Evolutionary conservation across 2,797 vertebrate species (phyloP).

Genomic region (Steatocranus sp.): DNA sequence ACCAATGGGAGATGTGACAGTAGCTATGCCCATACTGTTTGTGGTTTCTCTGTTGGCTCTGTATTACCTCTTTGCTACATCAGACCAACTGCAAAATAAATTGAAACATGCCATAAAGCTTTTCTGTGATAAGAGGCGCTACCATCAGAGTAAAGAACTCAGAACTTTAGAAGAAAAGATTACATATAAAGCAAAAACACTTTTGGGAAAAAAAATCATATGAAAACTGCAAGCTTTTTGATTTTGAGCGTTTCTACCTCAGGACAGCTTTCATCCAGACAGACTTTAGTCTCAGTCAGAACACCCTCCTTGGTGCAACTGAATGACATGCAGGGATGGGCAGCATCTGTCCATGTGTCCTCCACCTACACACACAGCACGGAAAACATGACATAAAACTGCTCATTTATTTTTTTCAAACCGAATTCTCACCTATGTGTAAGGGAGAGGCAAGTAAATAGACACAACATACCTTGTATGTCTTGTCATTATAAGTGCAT

Average conservation of each 20-base stretch:
- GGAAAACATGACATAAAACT: background rate
- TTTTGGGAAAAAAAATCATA: rapidly evolving
- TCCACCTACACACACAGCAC: slow-evolving; percentile 50
- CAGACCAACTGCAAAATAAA: background rate
- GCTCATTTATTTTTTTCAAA: rapidly evolving
- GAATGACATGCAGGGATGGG: slow-evolving; percentile 49
- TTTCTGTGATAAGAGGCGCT: background rate
- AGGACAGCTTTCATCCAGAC: slow-evolving; percentile 39
- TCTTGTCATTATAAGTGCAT: slow-evolving; percentile 45
- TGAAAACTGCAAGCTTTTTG: background rate
- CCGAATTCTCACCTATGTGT: rapidly evolving
- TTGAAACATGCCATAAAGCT: rapidly evolving
- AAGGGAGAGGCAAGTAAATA: background rate
- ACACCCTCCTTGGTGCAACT: slow-evolving; percentile 52
- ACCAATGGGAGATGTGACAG: background rate
- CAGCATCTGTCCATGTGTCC: slow-evolving; percentile 54
- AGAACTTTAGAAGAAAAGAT: background rate
- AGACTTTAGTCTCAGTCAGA: slow-evolving; percentile 39
- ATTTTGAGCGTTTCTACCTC: slow-evolving; percentile 22
- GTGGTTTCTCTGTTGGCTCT: rapidly evolving
- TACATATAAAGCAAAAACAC: rapidly evolving
- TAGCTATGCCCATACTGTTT: background rate
- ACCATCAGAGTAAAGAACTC: background rate
- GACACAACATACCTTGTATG: slow-evolving; percentile 45
- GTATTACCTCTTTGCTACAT: background rate